These are phyloP conservation scores for Pterocles gutturalis DNA, from an alignment of 2,113 vertebrate genomes.

Conservation along the genomic window DNA sequence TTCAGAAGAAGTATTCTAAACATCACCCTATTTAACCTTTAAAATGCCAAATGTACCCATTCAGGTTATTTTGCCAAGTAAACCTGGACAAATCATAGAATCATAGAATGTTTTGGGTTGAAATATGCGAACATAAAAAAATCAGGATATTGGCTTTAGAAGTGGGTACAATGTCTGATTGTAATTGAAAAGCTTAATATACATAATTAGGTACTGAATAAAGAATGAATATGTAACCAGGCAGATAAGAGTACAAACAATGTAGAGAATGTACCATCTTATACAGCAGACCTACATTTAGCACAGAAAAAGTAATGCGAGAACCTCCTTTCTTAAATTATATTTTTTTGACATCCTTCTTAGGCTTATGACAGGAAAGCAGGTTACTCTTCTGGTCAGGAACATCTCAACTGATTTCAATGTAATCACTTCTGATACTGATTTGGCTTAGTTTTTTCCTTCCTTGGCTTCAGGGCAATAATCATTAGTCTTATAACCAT, in stretches of 20 bases:
- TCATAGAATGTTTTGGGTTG: too few relatives aligned
- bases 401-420: background rate
- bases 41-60: background rate
- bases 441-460: constrained; percentile 15
- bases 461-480: background rate
- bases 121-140: background rate
- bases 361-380: background rate
- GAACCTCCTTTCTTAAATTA: background rate
- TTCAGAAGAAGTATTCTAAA: background rate
- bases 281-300: background rate
- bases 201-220: background rate
- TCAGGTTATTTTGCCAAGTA: background rate
- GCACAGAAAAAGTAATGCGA: background rate
- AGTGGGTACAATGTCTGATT: background rate
- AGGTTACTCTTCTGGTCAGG: background rate
- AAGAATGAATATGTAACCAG: background rate
- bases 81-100: background rate
- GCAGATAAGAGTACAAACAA: background rate
- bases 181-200: background rate
- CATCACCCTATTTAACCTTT: background rate
- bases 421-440: background rate
- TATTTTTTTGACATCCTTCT: background rate
- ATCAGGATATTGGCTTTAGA: background rate
- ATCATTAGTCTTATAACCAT: background rate
- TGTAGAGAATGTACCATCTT: background rate